Evolutionary conservation across 2,113 vertebrate species (phyloP).

Genomic region (Saguinus imperator): DNA sequence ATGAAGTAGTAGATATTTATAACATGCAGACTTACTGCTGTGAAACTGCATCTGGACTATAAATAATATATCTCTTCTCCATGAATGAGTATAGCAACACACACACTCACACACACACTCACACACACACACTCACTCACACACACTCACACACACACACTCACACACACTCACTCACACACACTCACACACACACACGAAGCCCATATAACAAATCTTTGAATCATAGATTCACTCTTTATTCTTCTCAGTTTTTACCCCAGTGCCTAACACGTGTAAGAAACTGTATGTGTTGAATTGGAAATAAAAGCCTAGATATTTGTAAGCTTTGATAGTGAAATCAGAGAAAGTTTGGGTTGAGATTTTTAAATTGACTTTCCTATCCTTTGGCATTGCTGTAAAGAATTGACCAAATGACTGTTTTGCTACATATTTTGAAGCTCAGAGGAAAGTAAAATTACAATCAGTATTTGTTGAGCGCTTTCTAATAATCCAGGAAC

Average conservation of each 20-base stretch:
- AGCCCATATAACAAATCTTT: neutral
- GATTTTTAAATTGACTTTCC: neutral
- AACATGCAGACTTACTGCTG: neutral
- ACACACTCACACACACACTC: too few relatives aligned
- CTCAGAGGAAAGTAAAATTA: neutral
- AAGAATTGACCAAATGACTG: neutral
- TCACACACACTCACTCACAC: too few relatives aligned
- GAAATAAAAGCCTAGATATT: neutral
- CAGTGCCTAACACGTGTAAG: neutral
- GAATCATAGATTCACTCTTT: neutral
- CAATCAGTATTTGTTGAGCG: neutral
- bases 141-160: too few relatives aligned
- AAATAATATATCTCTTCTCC: neutral
- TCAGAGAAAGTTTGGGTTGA: neutral
- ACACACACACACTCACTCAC: too few relatives aligned
- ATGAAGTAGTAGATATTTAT: neutral
- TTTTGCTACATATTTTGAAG: neutral
- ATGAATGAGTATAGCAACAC: neutral
- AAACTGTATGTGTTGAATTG: neutral
- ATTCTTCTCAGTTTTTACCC: neutral
- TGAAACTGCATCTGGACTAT: neutral
- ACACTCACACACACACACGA: too few relatives aligned
- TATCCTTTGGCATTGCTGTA: neutral
- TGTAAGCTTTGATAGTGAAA: neutral
- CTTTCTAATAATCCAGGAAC: neutral